Evolutionary conservation across 2,888 invertebrate species (phyloP), one percentile per base, ranked within the genome.

Genomic region (Nezara viridula): DNA sequence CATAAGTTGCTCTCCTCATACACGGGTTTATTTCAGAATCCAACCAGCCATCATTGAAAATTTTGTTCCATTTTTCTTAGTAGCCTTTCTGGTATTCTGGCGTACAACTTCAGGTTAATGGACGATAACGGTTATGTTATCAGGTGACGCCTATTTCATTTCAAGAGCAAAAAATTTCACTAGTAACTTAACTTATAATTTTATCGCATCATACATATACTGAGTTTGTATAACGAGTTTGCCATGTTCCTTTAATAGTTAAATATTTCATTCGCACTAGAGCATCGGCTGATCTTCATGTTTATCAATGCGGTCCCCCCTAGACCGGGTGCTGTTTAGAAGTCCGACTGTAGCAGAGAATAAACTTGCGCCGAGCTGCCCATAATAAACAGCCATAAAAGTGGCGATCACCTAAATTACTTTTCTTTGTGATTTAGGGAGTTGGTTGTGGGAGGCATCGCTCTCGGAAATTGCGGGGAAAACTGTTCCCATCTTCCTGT

Each of bases 361-460:
- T 32, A 44, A 44, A 81, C 40, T 81, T n/a, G 40, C 27, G 66
- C 32, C 81, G 21, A 81, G 81, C 81, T 44, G 81, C 6, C 44
- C 81, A 44, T 40, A 81, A 81, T 81, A 81, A 81, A 81, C 81
- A 81, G 81, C 44, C 44, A 81, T 81, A 81, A 81, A 81, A 81
- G 81, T 81, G 40, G 81, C 81, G 7, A 81, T 81, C 44, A 44
- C 81, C 81, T 81, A 81, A 81, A 81, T 81, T 81, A 81, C 81
- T 81, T 81, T 81, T 81, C 81, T 81, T 81, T 44, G 81, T 44
- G 81, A 81, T 81, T 44, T 81, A 81, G 81, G 5, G 81, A n/a
- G 32, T 19, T 40, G 44, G 40, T 81, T n/a, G 81, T 44, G n/a
- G n/a, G 81, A 40, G 81, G n/a, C 81, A 81, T 81, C 81, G 40